Evolutionary conservation across 1,140 invertebrate species (phyloP).

Genomic region (Sarcophaga peregrina): DNA sequence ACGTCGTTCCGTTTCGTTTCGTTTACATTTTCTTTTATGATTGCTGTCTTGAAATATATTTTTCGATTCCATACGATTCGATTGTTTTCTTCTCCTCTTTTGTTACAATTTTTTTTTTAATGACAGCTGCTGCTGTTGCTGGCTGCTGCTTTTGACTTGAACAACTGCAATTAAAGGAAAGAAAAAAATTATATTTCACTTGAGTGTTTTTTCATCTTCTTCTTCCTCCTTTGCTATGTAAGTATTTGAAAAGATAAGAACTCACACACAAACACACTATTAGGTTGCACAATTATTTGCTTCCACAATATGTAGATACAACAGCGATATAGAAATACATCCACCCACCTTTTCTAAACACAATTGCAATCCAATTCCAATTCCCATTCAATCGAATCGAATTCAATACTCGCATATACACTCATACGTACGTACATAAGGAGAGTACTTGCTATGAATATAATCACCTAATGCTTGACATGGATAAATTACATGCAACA

Average conservation of each 20-base stretch:
- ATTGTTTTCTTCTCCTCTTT: neutral
- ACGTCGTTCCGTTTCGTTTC: neutral
- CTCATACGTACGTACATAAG: neutral
- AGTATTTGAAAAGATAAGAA: conserved; percentile 15
- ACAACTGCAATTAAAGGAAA: conserved; percentile 36
- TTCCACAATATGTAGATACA: neutral
- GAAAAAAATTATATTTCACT: conserved; percentile 18
- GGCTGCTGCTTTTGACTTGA: neutral
- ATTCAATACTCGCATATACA: neutral
- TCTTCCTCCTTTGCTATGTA: neutral
- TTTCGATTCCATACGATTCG: no score
- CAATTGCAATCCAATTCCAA: no score
- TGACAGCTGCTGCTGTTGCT: conserved; percentile 3
- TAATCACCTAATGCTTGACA: conserved; percentile 37
- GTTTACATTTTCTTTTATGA: no score
- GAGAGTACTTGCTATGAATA: neutral
- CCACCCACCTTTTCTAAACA: neutral
- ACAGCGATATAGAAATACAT: neutral
- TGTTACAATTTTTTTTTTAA: neutral
- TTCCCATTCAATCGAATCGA: no score
- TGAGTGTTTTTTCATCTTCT: conserved; percentile 1
- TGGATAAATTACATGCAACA: conserved; percentile 36
- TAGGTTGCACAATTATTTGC: neutral
- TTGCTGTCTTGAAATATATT: no score
- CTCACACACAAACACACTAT: no score